Percentiles rank a stretch among this genome's conserved stretches.
phyloP scores from a whole-genome alignment of 2,888 invertebrate species.

The Pedicia rivosa region DNA sequence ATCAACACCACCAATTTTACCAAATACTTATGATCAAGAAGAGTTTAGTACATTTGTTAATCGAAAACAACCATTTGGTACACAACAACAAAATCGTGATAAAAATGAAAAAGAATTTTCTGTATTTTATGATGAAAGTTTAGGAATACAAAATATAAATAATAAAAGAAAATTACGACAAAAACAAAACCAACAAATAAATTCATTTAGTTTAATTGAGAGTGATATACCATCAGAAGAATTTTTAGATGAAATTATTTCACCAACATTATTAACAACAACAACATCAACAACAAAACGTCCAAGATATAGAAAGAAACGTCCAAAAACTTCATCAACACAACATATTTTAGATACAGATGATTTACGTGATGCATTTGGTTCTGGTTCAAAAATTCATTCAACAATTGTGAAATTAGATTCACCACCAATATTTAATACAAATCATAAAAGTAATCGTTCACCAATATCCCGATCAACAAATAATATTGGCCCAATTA shows the following conservation, averaged over 20 bases:
- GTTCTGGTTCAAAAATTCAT: conserved; percentile 14
- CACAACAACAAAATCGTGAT: not conserved
- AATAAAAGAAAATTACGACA: not conserved
- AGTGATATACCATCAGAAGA: conserved; percentile 4
- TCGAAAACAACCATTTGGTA: not conserved
- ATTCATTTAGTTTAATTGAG: conserved; percentile 1
- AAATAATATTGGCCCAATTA: not conserved
- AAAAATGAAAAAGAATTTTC: not conserved
- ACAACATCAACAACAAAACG: conserved; percentile 4
- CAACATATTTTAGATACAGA: conserved; percentile 24
- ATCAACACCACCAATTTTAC: conserved; percentile 22
- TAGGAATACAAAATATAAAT: not conserved
- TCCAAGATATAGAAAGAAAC: conserved; percentile 15
- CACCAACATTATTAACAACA: conserved; percentile 7
- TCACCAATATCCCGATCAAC: no score
- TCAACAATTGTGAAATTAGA: conserved; percentile 2
- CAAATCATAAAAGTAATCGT: no score
- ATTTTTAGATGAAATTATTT: conserved; percentile 9
- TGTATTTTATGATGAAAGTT: not conserved
- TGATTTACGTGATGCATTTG: conserved; percentile 25
- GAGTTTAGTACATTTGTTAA: conserved; percentile 10
- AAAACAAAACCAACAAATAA: conserved; percentile 4
- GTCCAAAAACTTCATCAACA: conserved; percentile 15
- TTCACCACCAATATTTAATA: not conserved
- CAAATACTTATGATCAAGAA: conserved; percentile 12